These are phyloP conservation scores for Balaenoptera acutorostrata DNA, from an alignment of 2,113 vertebrate species.

Conservation along the genomic window DNA sequence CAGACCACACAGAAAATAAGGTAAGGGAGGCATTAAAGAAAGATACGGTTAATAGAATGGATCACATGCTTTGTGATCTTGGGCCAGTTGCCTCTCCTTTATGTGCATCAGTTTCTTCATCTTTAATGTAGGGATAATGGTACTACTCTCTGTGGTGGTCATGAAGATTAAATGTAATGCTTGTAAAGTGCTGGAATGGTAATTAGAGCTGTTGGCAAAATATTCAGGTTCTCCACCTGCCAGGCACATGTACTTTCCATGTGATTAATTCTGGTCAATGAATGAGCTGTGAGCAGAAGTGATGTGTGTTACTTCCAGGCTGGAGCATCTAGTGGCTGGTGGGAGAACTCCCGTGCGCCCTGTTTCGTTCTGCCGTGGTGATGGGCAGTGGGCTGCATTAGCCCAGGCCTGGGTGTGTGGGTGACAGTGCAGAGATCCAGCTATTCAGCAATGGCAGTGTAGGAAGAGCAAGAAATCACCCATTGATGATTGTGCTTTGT, in stretches of 20 bases:
- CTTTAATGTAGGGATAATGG: background rate
- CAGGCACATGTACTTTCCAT: background rate
- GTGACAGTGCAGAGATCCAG: background rate
- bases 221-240: background rate
- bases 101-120: background rate
- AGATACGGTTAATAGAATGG: background rate
- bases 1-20: background rate
- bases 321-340: background rate
- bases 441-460: background rate
- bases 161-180: background rate
- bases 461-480: background rate
- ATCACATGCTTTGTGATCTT: background rate
- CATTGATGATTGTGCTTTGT: background rate
- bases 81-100: background rate
- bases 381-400: background rate
- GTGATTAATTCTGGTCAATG: background rate
- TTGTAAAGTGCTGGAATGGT: background rate
- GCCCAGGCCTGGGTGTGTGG: background rate
- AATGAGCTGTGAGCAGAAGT: background rate
- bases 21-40: background rate
- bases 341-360: background rate
- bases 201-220: background rate
- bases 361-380: background rate
- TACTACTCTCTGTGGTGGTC: accelerated
- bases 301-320: background rate